Evolutionary conservation across 2,113 vertebrate species (phyloP).

Genomic region (Callorhinus ursinus): DNA sequence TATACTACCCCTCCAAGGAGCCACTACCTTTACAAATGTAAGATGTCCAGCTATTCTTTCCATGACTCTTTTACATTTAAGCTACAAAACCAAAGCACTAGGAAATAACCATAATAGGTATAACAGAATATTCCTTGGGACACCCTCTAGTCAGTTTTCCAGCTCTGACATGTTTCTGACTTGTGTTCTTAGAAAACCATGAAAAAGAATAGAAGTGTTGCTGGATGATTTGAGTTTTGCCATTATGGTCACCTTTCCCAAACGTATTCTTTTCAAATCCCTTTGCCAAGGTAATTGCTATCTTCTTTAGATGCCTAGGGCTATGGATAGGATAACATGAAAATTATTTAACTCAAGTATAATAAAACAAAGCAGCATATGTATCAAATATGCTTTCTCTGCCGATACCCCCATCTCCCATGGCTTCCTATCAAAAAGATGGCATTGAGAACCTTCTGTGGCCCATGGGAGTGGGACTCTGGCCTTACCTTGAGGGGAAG

Average conservation of each 20-base stretch:
- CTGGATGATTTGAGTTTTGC: slow-evolving; percentile 18
- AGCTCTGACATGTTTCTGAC: slow-evolving; percentile 19
- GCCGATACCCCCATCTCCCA: neutral
- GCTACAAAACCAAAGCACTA: slow-evolving; percentile 38
- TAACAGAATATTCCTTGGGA: neutral
- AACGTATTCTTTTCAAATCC: neutral
- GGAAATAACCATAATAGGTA: neutral
- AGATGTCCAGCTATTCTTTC: neutral
- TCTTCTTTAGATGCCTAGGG: slow-evolving; percentile 19
- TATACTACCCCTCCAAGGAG: neutral
- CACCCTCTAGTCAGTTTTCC: neutral
- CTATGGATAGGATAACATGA: neutral
- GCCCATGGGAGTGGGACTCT: neutral
- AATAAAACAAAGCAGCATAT: neutral
- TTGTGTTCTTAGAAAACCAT: neutral
- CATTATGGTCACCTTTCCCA: neutral
- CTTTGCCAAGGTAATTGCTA: slow-evolving; percentile 2
- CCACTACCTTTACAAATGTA: neutral
- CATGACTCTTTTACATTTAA: slow-evolving; percentile 10
- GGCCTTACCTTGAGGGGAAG: neutral
- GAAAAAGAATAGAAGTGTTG: slow-evolving; percentile 27
- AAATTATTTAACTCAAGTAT: slow-evolving; percentile 8
- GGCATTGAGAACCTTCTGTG: slow-evolving; percentile 27
- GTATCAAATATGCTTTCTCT: neutral
- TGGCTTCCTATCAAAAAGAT: neutral